Evolutionary conservation across 2,113 vertebrate species (phyloP).

Genomic region (Lampris megalopsis): DNA sequence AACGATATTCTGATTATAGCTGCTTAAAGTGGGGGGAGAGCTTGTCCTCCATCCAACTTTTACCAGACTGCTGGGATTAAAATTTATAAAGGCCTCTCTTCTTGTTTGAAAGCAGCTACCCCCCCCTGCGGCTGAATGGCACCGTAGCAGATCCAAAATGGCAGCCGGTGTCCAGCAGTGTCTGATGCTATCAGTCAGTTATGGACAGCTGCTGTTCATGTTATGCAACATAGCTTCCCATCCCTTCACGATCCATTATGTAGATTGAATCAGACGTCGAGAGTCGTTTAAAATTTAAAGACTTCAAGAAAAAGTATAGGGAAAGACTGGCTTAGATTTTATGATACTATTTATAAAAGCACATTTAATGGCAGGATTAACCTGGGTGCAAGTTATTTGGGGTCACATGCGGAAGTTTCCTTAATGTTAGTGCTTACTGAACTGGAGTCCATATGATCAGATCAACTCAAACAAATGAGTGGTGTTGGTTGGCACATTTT

Average conservation of each 20-base stretch:
- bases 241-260: background rate
- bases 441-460: background rate
- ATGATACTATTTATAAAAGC: background rate
- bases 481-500: background rate
- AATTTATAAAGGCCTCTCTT: background rate
- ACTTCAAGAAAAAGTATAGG: background rate
- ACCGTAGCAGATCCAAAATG: slow-evolving; percentile 48
- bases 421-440: background rate
- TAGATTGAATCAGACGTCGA: background rate
- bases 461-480: background rate
- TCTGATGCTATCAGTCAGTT: slow-evolving; percentile 39
- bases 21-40: too few relatives aligned
- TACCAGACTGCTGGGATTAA: background rate
- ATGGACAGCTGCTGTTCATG: slow-evolving; percentile 40
- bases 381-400: background rate
- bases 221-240: background rate
- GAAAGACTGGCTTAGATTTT: background rate
- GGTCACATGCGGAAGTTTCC: background rate
- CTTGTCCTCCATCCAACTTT: too few relatives aligned
- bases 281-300: background rate
- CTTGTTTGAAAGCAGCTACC: background rate
- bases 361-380: slow-evolving; percentile 10
- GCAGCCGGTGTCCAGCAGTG: slow-evolving; percentile 52
- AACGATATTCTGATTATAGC: background rate
- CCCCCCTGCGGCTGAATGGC: slow-evolving; percentile 52